These are phyloP conservation scores for Drosophila yakuba DNA, from an alignment of 1,140 invertebrate species.

Conservation along the genomic window DNA sequence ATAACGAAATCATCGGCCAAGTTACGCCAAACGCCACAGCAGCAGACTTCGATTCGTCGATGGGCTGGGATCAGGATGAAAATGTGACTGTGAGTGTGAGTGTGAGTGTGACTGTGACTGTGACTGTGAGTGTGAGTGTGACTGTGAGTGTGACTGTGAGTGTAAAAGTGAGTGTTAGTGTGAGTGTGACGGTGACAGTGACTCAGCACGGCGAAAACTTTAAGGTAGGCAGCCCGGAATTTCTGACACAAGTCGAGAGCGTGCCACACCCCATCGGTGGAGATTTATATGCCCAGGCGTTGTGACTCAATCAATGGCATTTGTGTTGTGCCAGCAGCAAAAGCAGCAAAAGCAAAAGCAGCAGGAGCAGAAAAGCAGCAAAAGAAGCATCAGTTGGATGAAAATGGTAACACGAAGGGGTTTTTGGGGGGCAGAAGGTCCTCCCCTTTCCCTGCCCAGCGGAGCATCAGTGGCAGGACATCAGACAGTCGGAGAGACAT, in stretches of 20 bases:
- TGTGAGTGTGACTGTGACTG: constrained; percentile 10
- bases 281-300: constrained; percentile 82
- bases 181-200: constrained; percentile 8
- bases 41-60: constrained; percentile 27
- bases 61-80: neutral
- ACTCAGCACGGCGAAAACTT: constrained; percentile 76
- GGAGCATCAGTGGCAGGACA: constrained; percentile 53
- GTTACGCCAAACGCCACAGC: constrained; percentile 76
- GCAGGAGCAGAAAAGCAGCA: neutral
- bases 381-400: constrained; percentile 8
- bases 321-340: constrained; percentile 67
- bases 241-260: constrained; percentile 45
- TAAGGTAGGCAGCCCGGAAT: constrained; percentile 70
- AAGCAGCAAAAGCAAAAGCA: constrained; percentile 16
- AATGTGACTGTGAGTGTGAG: neutral
- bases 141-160: constrained; percentile 2
- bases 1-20: constrained; percentile 82
- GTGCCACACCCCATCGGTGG: constrained; percentile 78
- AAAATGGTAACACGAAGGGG: constrained; percentile 15
- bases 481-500: constrained; percentile 70
- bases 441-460: neutral
- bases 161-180: constrained; percentile 6
- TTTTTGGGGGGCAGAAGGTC: neutral
- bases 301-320: constrained; percentile 83
- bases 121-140: constrained; percentile 10